phyloP scores from a whole-genome alignment of 92 coral and sea anemone species.

The Siderastrea siderea region DNA sequence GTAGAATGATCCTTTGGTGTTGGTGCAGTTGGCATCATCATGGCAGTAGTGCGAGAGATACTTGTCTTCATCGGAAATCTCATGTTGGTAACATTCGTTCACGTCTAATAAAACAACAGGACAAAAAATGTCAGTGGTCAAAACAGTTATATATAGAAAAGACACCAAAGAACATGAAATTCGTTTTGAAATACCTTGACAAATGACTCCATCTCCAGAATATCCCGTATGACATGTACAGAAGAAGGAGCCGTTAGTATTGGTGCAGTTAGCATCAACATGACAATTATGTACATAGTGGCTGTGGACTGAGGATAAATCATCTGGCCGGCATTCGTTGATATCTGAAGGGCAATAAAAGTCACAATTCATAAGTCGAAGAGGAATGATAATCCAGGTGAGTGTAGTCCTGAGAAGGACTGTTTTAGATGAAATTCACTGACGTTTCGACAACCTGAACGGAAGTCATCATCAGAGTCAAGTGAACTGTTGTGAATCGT shows the following conservation, averaged over 20 bases:
- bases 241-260: constrained; percentile 89
- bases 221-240: constrained; percentile 87
- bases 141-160: neutral
- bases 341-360: constrained; percentile 13
- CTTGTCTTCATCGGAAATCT: constrained; percentile 43
- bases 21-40: constrained; percentile 77
- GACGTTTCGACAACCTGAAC: too few relatives aligned
- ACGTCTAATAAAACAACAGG: constrained; percentile 57
- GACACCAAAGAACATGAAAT: neutral
- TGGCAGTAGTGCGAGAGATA: constrained; percentile 81
- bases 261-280: constrained; percentile 80
- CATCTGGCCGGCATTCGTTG: constrained; percentile 44
- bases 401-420: too few relatives aligned
- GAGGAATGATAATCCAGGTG: too few relatives aligned
- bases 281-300: constrained; percentile 83
- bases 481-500: too few relatives aligned
- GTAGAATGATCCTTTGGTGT: constrained; percentile 76
- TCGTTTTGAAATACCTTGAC: constrained; percentile 52
- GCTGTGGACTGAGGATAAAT: constrained; percentile 58
- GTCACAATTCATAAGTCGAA: neutral
- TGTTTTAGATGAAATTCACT: too few relatives aligned
- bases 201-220: constrained; percentile 79
- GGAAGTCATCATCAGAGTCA: too few relatives aligned
- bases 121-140: neutral
- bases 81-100: constrained; percentile 71